Evolutionary conservation across 2,888 invertebrate genomes (phyloP), one percentile per base, ranked within the genome.

Genomic region (Habrosyne pyritoides): DNA sequence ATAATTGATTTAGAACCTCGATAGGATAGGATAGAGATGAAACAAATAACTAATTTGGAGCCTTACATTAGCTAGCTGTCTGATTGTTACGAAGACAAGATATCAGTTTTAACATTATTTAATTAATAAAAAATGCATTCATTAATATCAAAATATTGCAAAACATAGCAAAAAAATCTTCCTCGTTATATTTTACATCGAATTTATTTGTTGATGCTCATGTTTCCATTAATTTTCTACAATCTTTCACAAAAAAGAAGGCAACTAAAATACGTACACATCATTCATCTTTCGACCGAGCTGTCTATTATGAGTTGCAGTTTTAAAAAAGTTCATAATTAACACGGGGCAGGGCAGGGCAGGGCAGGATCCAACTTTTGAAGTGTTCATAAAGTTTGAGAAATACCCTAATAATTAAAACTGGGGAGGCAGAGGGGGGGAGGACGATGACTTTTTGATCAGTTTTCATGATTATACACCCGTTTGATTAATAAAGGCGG

Each of bases 291-390:
- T 86, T 85, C 85, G 79, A 73, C 84, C 79, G 71, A 75, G 78
- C 89, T 91, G 89, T 91, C 91, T 86, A 91, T 91, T 90, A 91
- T 92, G 90, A 92, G 86, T 89, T 91, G 91, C 91, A 89, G 83
- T 91, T 90, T 90, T 86, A 70, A 80, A 88, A 33, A 91, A 92
- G 89, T 91, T 92, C 75, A 81, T 92, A 91, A 92, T 92, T 91
- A 91, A 91, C 91, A 89, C 81, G 76, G 75, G 77, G 69, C 79
- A 78, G 80, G 77, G 75, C 18, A 42, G 83, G 81, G 83, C 80
- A 78, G 73, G 79, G 73, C 83, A 84, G 84, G 83, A 81, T 77
- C 79, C 74, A 85, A 89, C 86, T 91, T 90, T 70, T 81, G 83
- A 84, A 91, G 85, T 86, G 86, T 84, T 86, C 78, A 79, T 73